Conservation (phyloP, 2,113 vertebrate species). For the Saguinus imperator region DNA sequence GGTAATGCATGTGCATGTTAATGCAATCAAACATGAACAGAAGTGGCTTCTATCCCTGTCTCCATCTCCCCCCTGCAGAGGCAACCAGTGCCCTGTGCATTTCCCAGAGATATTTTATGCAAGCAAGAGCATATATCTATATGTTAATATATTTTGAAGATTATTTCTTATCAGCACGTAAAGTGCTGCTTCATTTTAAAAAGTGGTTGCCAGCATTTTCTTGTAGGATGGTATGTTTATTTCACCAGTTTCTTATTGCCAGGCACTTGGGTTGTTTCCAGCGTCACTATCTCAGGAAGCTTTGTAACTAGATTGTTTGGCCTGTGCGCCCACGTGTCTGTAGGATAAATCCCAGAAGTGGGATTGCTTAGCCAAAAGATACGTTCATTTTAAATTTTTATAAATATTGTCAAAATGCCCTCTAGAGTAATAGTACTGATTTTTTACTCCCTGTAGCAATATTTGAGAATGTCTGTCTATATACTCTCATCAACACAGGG, state of each 20-base stretch:
- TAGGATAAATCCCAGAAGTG: neutral
- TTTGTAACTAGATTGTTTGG: neutral
- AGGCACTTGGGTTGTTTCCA: neutral
- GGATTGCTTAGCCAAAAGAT: neutral
- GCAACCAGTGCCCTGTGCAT: neutral
- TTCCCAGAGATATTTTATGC: neutral
- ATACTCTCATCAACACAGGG: neutral
- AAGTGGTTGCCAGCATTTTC: neutral
- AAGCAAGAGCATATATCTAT: neutral
- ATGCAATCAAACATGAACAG: conserved; percentile 9
- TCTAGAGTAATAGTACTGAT: neutral
- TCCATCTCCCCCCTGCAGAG: neutral
- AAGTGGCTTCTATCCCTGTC: neutral
- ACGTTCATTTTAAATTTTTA: neutral
- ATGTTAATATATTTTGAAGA: neutral
- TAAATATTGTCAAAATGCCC: conserved; percentile 10
- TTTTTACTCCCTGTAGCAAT: neutral
- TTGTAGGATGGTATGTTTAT: neutral
- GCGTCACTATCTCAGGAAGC: neutral
- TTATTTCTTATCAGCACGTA: neutral
- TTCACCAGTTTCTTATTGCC: neutral
- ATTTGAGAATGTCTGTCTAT: neutral
- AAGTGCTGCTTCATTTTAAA: neutral
- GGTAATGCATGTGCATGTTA: neutral
- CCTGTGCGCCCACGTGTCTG: neutral